A percentile compares a stretch with the other conserved stretches of the same genome.
Evolutionary conservation across 2,113 vertebrate species (phyloP).

Genomic region (Elachura formosa): DNA sequence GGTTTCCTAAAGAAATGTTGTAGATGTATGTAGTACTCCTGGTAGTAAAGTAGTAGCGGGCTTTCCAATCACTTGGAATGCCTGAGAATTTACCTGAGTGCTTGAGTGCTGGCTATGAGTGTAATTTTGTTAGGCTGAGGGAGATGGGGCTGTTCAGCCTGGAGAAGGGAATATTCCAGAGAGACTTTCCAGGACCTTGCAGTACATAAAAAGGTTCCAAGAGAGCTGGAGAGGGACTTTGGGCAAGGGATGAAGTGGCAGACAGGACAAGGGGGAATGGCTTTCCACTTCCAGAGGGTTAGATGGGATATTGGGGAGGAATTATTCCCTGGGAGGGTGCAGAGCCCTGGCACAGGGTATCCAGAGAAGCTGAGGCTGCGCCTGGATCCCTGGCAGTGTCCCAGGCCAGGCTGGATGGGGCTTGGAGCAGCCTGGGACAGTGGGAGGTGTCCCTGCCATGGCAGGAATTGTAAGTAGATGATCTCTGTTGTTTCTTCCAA

Average conservation of each 20-base stretch:
- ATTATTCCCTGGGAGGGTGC: rapidly evolving
- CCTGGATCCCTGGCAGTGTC: not conserved
- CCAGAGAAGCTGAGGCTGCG: not conserved
- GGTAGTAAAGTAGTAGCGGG: not conserved
- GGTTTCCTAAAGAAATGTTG: not conserved
- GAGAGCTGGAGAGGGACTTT: not conserved
- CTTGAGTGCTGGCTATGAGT: not conserved
- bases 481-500: not conserved
- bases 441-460: rapidly evolving
- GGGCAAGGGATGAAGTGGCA: not conserved
- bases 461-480: not conserved
- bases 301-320: not conserved
- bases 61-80: not conserved
- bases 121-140: not conserved
- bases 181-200: not conserved
- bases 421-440: rapidly evolving
- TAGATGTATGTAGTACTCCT: not conserved
- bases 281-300: rapidly evolving
- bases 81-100: not conserved
- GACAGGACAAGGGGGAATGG: not conserved
- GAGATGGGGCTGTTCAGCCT: not conserved
- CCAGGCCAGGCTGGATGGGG: rapidly evolving
- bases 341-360: not conserved
- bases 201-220: not conserved
- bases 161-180: not conserved